Evolutionary conservation across 2,797 vertebrate species (phyloP).

Genomic region (Poecilia wingei): DNA sequence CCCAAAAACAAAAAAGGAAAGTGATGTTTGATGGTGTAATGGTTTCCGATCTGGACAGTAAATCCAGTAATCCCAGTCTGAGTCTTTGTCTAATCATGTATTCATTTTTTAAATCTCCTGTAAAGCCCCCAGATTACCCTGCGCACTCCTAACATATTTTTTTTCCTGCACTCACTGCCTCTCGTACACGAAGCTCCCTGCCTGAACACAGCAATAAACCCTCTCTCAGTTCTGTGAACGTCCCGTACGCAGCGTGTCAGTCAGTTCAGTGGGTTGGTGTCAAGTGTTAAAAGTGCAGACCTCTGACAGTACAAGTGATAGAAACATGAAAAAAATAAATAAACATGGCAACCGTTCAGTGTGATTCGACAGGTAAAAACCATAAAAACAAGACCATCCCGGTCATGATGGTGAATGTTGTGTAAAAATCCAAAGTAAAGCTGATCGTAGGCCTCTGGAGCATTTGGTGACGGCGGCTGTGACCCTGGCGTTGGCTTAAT

Average conservation of each 20-base stretch:
- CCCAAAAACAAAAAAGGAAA: constrained; percentile 13
- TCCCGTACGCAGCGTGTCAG: constrained; percentile 18
- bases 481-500: constrained; percentile 33
- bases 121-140: constrained; percentile 13
- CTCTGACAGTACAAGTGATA: constrained; percentile 45
- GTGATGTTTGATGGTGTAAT: constrained; percentile 40
- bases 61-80: constrained; percentile 55
- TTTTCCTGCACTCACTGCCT: constrained; percentile 18
- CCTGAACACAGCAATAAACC: constrained; percentile 10
- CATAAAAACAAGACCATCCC: constrained; percentile 34
- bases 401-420: constrained; percentile 25
- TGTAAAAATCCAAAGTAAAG: constrained; percentile 32
- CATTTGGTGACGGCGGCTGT: constrained; percentile 42
- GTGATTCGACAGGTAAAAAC: constrained; percentile 38
- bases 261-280: constrained; percentile 33
- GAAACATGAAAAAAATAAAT: constrained; percentile 6
- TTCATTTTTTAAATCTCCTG: constrained; percentile 21
- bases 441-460: constrained; percentile 41
- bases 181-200: constrained; percentile 8
- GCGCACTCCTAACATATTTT: constrained; percentile 2
- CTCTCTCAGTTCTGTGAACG: constrained; percentile 6
- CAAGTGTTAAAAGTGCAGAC: constrained; percentile 32
- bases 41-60: constrained; percentile 49
- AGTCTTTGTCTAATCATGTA: constrained; percentile 36
- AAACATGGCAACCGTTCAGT: constrained; percentile 45